These are phyloP conservation scores for Drosophila helvetica DNA, from an alignment of 2,888 invertebrate species.

Conservation along the genomic window DNA sequence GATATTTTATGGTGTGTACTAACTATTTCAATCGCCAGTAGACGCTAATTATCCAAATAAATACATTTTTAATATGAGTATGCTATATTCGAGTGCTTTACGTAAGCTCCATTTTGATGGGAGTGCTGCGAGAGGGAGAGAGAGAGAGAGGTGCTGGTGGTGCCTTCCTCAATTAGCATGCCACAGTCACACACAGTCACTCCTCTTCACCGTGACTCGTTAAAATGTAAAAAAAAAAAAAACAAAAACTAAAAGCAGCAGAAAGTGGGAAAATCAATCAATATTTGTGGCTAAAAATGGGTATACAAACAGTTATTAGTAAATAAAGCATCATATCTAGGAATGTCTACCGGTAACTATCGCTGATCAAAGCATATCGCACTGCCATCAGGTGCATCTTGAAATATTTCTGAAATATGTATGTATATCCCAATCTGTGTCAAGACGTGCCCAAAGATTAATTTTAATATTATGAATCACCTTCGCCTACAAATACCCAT, in stretches of 20 bases:
- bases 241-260: not conserved
- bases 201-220: constrained; percentile 4
- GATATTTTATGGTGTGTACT: not conserved
- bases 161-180: constrained; percentile 33
- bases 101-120: constrained; percentile 20
- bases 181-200: not conserved
- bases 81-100: constrained; percentile 20
- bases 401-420: not conserved
- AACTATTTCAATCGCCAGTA: not conserved
- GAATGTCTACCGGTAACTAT: not conserved
- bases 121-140: constrained; percentile 7
- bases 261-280: too few relatives aligned
- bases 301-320: not conserved
- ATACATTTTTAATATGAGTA: constrained; percentile 25
- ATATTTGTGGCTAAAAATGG: not conserved
- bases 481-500: constrained; percentile 23
- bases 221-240: not conserved
- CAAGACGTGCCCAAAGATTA: constrained; percentile 13
- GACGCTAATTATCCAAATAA: constrained; percentile 32
- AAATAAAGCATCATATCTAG: not conserved
- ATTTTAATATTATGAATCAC: constrained; percentile 20
- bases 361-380: too few relatives aligned
- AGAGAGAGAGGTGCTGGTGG: constrained; percentile 1
- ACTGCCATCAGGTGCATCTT: too few relatives aligned
- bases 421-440: constrained; percentile 10